Percentiles rank a stretch among this genome's conserved stretches.
Evolutionary conservation across 2,888 invertebrate species (phyloP).

Genomic region (Dryobota labecula): DNA sequence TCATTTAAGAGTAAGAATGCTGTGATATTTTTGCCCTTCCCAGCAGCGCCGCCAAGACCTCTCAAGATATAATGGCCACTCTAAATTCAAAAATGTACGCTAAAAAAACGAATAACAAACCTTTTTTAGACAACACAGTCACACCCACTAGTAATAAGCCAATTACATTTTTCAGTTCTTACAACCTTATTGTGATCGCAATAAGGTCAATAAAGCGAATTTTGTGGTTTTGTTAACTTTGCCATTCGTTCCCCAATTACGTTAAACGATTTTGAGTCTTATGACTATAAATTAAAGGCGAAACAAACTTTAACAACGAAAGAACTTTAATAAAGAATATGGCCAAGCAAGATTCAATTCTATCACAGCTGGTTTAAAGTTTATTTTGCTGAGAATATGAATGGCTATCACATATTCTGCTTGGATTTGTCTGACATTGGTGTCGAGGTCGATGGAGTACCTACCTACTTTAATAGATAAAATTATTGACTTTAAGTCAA

Average conservation of each 20-base stretch:
- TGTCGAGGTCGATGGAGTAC: constrained; percentile 53
- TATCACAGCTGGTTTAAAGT: accelerated
- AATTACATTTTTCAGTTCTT: not conserved
- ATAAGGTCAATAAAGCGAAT: not conserved
- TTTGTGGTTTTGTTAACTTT: constrained; percentile 22
- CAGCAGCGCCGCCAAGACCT: constrained; percentile 8
- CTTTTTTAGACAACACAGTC: constrained; percentile 22
- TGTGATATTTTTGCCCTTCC: not conserved
- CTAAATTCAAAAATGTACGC: not conserved
- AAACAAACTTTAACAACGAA: not conserved
- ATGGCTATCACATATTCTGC: constrained; percentile 30
- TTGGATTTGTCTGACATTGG: constrained; percentile 63
- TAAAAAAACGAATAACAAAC: constrained; percentile 12
- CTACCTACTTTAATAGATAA: constrained; percentile 41
- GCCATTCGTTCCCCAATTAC: constrained; percentile 14
- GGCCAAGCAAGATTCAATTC: constrained; percentile 5
- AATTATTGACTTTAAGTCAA: constrained; percentile 61
- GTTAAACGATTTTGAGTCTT: constrained; percentile 40
- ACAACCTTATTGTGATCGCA: constrained; percentile 4
- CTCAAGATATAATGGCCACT: constrained; percentile 7
- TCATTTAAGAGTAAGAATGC: too few relatives aligned
- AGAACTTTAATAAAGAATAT: not conserved
- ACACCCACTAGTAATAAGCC: constrained; percentile 25
- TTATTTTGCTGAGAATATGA: constrained; percentile 5
- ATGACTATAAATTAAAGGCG: constrained; percentile 4